Evolutionary conservation across 2,888 invertebrate species (phyloP), one percentile per base, ranked within the genome.

Genomic region (Mantis religiosa): DNA sequence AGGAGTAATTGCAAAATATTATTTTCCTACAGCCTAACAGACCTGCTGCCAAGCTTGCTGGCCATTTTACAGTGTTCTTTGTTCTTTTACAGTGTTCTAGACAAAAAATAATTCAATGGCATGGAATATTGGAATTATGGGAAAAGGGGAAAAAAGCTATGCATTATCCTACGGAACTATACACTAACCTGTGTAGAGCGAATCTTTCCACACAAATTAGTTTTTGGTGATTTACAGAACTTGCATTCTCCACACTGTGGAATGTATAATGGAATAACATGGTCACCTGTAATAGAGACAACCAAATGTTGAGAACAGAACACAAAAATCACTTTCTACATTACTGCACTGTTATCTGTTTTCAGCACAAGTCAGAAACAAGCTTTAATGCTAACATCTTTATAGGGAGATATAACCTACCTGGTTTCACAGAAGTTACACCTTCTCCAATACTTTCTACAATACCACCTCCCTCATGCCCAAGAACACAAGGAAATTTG

Each of bases 191-290:
- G 98, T 25, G 97, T 97, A 3, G 94, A 91, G 87, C 98, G 96
- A 89, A 99, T 98, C 93, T 98, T 99, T 92, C 97, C 96, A 92
- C 99, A 99, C 20, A 99, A 94, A 94, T 99, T 99, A 0, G 99
- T 99, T 93, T 99, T 99, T 0, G 97, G 96, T 90, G 97, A 98
- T 90, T 96, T 96, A 93, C 99, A 99, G 93, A 98, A 99, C 93
- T 99, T 98, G 94, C 99, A 99, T 28, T 98, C 97, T 47, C 97
- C 95, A 93, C 99, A 99, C 93, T 99, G 99, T 0, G 99, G 99
- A 90, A 98, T 96, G 92, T 99, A 99, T 41, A 99, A 93, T 0
- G 99, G 99, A 90, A 99, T 96, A n/a, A 99, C 99, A 93, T 98
- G 98, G 93, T 99, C 99, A 88, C 97, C 96, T 96, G 91, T 25